Base-by-base conservation (phyloP, 1,140 invertebrate species). In the Sarcophaga peregrina region DNA sequence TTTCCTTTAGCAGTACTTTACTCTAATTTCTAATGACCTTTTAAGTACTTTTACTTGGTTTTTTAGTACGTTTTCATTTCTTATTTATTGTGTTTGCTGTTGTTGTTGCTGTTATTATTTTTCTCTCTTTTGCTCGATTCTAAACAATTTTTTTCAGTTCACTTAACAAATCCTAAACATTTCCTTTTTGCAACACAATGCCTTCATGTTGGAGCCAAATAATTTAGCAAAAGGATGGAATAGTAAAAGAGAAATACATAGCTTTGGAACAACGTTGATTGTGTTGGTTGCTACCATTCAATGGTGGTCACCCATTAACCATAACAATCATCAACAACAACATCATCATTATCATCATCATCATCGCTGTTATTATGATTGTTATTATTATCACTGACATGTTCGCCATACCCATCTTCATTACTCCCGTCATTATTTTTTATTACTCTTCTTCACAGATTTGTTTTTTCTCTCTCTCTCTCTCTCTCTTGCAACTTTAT, bases 31-130 rank as follows among this genome's bases (percentile, higher is more conserved):
- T 68, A 68, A 47, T 78, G 75, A 78, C 75, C 75, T 78, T 78
- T 78, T 78, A 78, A 78, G 75, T 50, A 78, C 75, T 78, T 78
- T 78, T 74, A n/a, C 17, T 68, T 68, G 58, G n/a, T 17, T 68
- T 58, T 58, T 58, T 58, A 58, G 52, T 58, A 15, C n/a, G n/a
- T 9, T 68, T 20, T 20, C 11, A n/a, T 58, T 58, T 20, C 7
- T 68, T 68, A 68, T 68, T 58, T 68, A 68, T 25, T n/a, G n/a
- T n/a, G n/a, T n/a, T n/a, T n/a, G n/a, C n/a, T n/a, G n/a, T n/a
- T n/a, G n/a, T n/a, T n/a, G n/a, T n/a, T n/a, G n/a, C n/a, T n/a
- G n/a, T n/a, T n/a, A n/a, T n/a, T n/a, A n/a, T 17, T 68, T 68
- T 68, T 68, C 58, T 68, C 20, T n/a, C n/a, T n/a, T n/a, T n/a